Evolutionary conservation across 2,797 vertebrate genomes (phyloP), one percentile per base, ranked within the genome.

Genomic region (Loris lydekkerianus): DNA sequence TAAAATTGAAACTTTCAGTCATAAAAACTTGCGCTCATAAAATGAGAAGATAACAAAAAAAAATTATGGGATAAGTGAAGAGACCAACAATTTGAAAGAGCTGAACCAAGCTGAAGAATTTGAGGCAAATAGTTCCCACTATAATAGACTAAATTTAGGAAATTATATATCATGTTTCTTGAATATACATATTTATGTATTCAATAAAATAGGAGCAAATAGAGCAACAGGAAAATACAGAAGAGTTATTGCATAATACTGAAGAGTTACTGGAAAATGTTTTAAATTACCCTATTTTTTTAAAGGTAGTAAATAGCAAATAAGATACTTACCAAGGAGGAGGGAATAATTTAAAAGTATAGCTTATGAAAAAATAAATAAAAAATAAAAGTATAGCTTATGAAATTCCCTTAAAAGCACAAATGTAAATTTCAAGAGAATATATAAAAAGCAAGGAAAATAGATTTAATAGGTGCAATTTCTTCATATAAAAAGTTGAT

Each of bases 341-440:
- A 72, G 9, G 23, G 29, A 49, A 73, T 72, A 86, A 85, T 80
- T 70, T 77, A 73, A 85, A 89, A 85, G 10, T 53, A 9, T 34
- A 11, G 21, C 27, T 78, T 43, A 70, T 91, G 67, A 77, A 65
- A 86, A 34, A 34, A 34, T 34, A 34, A 34, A 34, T 34, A 34
- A 34, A 34, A 34, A 34, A 34, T 77, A 73, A 85, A 89, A 85
- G 10, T 53, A 9, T 34, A 11, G 21, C 27, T 78, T 43, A 70
- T 91, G 67, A 77, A 65, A 86, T 91, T 70, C 61, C 46, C 81
- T 37, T 93, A 60, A 94, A 93, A 88, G 67, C 67, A 93, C 84
- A 86, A 91, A 56, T 58, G 25, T 91, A 70, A 93, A 91, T 83
- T 83, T 94, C 27, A 89, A 93, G 43, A 91, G 34, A 93, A 91